Base-by-base conservation (phyloP, 2,888 invertebrate species). In the Caenorhabditis doughertyi region DNA sequence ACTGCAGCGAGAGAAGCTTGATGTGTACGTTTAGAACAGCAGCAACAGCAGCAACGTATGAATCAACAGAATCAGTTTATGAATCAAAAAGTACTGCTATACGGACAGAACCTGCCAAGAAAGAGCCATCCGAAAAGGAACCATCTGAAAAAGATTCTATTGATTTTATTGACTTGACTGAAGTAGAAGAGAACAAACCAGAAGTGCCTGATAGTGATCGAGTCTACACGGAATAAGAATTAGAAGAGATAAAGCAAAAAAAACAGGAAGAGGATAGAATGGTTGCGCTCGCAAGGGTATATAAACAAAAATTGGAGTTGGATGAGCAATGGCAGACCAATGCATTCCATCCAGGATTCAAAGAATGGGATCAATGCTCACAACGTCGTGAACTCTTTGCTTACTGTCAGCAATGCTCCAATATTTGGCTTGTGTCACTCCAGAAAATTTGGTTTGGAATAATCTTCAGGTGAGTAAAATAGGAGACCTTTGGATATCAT, bases 381-480 rank as follows among this genome's bases (percentile, higher is more conserved):
- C 47, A 70, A 23, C 82, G 83, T 39, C 39, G 83, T 2, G 51
- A 73, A 4, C 84, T 8, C 39, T 90, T 9, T 51, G 80, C 23
- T 51, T 86, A 5, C 93, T 97, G 56, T 95, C 95, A 82, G 95
- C 95, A 2, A 94, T 96, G 89, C 93, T 97, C 55, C 96, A 96
- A 95, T 95, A 94, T 18, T 95, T 96, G 82, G 94, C 95, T 58
- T 93, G 97, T 62, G 96, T 97, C 91, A 97, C 97, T 91, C 96
- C 97, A 0, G 96, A 96, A 0, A 95, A 96, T 0, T 94, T 98
- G 92, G 96, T 91, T 27, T 91, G 90, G 89, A 90, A 89, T 71
- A 64, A 81, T 21, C 83, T 88, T 95, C n/a, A n/a, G n/a, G 77
- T 73, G 56, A n/a, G n/a, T n/a, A n/a, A n/a, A n/a, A n/a, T 23